phyloP scores from a whole-genome alignment of 53 echinoderm and acorn worm genomes.

The Temnopleurus reevesii region DNA sequence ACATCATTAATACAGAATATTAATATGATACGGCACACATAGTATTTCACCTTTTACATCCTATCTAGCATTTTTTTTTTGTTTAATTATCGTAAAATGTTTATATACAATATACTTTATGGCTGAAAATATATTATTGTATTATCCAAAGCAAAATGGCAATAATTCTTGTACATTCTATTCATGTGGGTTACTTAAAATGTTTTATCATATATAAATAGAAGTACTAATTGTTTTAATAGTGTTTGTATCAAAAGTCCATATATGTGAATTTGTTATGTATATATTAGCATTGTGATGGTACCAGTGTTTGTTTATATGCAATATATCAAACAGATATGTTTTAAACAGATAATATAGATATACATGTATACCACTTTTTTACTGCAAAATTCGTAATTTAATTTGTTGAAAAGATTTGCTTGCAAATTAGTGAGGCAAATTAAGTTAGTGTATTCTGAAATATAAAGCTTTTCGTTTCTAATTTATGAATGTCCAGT shows the following conservation, averaged over 20 bases:
- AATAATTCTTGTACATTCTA: not conserved
- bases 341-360: not conserved
- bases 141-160: constrained; percentile 31
- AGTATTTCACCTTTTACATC: not conserved
- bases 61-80: not conserved
- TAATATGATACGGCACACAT: not conserved
- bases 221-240: not conserved
- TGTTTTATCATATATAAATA: not conserved
- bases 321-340: not conserved
- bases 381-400: too few species aligned
- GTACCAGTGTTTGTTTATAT: not conserved
- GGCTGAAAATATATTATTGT: not conserved
- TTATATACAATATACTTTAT: not conserved
- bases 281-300: not conserved
- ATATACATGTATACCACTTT: too few species aligned
- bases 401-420: too few species aligned
- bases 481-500: too few species aligned
- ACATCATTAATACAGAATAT: not conserved
- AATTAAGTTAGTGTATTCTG: too few species aligned
- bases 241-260: not conserved
- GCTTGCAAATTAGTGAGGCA: too few species aligned
- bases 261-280: not conserved
- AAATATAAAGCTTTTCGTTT: too few species aligned
- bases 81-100: too few species aligned
- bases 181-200: not conserved